These are phyloP conservation scores for Hipposideros larvatus DNA, from an alignment of 2,797 vertebrate species.

Conservation along the genomic window DNA sequence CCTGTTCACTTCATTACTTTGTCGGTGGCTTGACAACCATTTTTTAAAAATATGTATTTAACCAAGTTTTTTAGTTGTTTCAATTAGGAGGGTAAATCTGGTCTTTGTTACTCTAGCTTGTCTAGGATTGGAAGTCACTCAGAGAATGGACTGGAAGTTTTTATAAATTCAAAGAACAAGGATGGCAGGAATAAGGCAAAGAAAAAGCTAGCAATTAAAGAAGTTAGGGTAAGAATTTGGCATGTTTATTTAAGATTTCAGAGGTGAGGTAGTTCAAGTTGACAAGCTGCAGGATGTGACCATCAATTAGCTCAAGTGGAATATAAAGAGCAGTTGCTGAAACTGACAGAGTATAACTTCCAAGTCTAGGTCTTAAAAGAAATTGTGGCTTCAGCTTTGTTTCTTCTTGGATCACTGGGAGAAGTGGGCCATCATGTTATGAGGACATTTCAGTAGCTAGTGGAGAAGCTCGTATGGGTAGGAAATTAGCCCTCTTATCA, in stretches of 20 bases:
- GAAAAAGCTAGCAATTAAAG: neutral
- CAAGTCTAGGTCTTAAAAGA: neutral
- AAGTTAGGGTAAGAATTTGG: neutral
- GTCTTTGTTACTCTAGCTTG: neutral
- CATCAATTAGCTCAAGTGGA: neutral
- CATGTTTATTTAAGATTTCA: neutral
- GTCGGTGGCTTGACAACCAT: neutral
- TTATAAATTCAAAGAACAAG: neutral
- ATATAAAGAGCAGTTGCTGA: neutral
- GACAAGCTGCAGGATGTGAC: neutral
- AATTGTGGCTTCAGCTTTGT: neutral
- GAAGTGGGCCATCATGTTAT: neutral
- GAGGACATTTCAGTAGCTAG: neutral
- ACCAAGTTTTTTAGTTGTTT: neutral
- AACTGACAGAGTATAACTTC: neutral
- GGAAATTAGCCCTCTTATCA: neutral
- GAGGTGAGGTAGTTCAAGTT: neutral
- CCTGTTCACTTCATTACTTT: neutral
- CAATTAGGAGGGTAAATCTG: neutral
- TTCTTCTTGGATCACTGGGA: neutral
- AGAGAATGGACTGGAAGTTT: neutral
- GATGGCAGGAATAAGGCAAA: neutral
- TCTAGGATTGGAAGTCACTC: neutral
- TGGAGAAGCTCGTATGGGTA: too few species aligned
- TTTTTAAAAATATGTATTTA: neutral